Percentiles rank a stretch among this genome's conserved stretches.
Conservation (phyloP, 2,113 vertebrate species). For the Callithrix jacchus region DNA sequence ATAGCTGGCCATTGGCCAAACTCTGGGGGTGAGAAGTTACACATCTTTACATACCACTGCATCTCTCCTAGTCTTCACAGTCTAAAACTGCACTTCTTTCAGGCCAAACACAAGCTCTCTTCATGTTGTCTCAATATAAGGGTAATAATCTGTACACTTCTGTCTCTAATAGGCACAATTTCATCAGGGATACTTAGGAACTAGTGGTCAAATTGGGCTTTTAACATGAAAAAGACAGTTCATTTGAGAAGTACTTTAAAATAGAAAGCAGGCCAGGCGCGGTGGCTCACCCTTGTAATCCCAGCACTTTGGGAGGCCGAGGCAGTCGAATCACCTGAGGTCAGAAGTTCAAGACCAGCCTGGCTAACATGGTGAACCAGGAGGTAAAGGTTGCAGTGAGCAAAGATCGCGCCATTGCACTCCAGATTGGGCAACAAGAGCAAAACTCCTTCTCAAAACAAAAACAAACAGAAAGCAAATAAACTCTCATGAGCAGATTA, state of each 20-base stretch:
- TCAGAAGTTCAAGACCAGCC: no score
- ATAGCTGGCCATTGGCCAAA: background rate
- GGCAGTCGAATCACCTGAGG: no score
- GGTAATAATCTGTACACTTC: background rate
- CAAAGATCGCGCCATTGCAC: no score
- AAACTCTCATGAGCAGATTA: background rate
- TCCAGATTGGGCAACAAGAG: no score
- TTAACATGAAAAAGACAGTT: background rate
- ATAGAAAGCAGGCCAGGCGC: background rate
- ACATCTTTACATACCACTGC: background rate
- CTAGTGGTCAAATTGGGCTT: background rate
- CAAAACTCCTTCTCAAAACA: no score
- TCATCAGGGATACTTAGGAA: background rate
- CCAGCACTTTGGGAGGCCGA: no score
- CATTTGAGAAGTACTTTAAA: conserved; percentile 18
- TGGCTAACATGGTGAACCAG: no score
- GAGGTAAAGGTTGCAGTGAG: no score
- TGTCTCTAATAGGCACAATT: background rate
- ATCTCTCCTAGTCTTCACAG: background rate
- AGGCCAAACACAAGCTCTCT: background rate
- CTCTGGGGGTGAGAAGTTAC: background rate
- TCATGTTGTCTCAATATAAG: background rate
- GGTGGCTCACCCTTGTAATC: no score
- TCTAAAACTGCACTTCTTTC: background rate
- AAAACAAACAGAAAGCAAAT: background rate